Evolutionary conservation across 2,797 vertebrate species (phyloP).

Genomic region (Paedocypris micromegethes): DNA sequence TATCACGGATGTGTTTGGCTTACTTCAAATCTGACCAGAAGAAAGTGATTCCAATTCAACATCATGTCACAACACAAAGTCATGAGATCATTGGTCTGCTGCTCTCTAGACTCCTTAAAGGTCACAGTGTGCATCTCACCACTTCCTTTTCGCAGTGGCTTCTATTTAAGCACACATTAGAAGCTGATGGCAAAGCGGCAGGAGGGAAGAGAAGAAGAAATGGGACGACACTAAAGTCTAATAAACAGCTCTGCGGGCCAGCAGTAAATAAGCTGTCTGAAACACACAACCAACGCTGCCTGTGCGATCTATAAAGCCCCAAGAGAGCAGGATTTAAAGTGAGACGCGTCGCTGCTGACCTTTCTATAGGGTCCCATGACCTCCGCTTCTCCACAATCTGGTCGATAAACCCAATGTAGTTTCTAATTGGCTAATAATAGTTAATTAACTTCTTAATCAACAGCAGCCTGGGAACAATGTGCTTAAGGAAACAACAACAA

Average conservation of each 20-base stretch:
- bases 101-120: too few relatives aligned
- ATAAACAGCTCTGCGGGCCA: constrained; percentile 32
- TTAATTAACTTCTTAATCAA: too few relatives aligned
- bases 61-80: too few relatives aligned
- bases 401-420: too few relatives aligned
- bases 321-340: constrained; percentile 2
- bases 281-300: constrained; percentile 1
- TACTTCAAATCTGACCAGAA: neutral
- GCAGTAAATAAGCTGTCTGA: constrained; percentile 20
- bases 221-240: constrained; percentile 14
- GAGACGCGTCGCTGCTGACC: constrained; percentile 17
- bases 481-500: too few relatives aligned
- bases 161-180: constrained; percentile 23
- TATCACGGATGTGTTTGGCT: too few relatives aligned
- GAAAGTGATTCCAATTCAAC: neutral
- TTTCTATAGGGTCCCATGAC: constrained; percentile 9
- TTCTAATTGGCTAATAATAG: too few relatives aligned
- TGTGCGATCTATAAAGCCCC: neutral
- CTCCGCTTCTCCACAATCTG: neutral
- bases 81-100: too few relatives aligned
- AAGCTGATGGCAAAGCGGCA: constrained; percentile 18
- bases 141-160: constrained; percentile 14
- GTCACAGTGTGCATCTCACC: too few relatives aligned
- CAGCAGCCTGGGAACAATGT: too few relatives aligned
- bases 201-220: constrained; percentile 15